Evolutionary conservation across 2,797 vertebrate species (phyloP), one percentile per base, ranked within the genome.

Genomic region (Eospalax fontanierii): DNA sequence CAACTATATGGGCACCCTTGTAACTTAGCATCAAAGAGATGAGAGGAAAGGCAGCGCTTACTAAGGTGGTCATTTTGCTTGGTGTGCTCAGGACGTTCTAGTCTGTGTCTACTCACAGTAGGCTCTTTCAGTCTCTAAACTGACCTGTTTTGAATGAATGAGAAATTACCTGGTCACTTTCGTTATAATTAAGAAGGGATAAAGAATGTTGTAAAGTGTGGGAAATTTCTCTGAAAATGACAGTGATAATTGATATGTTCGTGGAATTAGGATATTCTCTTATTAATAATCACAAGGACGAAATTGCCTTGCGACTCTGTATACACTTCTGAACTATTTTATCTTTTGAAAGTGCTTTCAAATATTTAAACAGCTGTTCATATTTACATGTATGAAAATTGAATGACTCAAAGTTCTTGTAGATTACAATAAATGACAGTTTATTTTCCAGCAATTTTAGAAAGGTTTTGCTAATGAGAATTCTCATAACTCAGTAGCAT

Each of bases 401-500:
- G 38, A 94, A 75, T 50, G 87, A 82, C 5, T 61, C 26, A 70
- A 24, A 71, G 79, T 87, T 94, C 40, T 89, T 91, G 8, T 50
- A 30, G 35, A 80, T 93, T 93, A 74, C 90, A 88, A 85, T 50
- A 94, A 96, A 82, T 90, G 12, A 92, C 33, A 96, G 33, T 30
- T 6, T 84, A 84, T 66, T 92, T 94, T 94, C 30, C 50, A 54
- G 19, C 93, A 83, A 90, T 89, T 89, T 40, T 9, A 76, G 26
- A 57, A 81, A 95, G 91, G 38, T 46, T 70, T 92, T 90, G 30
- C 24, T 79, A 76, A 83, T 89, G 79, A 96, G 84, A 87, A 87
- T 87, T 91, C 38, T 74, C 93, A 40, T 26, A 89, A 73, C 78
- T 97, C 80, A 88, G 68, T 91, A 96, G 81, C 76, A 80, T 73